Percentiles rank a stretch among this genome's conserved stretches.
Evolutionary conservation across 2,113 vertebrate genomes (phyloP).

Genomic region (Abramis brama): DNA sequence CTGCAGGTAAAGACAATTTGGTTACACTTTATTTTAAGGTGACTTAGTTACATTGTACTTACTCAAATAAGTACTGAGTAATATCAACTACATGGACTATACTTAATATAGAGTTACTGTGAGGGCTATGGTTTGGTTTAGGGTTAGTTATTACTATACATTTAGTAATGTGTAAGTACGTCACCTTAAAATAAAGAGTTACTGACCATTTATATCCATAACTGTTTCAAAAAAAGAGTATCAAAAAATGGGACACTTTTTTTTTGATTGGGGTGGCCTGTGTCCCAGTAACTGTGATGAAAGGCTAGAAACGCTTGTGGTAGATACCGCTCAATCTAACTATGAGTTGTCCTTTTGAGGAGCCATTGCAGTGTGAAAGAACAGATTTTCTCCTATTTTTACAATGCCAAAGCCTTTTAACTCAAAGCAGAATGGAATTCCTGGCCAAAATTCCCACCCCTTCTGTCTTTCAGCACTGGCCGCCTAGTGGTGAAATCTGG

Average conservation of each 20-base stretch:
- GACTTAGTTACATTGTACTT: too few relatives aligned
- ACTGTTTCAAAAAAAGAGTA: not conserved
- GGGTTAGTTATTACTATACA: too few relatives aligned
- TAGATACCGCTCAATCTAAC: not conserved
- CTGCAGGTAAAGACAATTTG: not conserved
- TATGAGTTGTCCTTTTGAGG: slow-evolving; percentile 2
- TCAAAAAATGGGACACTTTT: not conserved
- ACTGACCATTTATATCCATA: not conserved
- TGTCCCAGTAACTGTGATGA: not conserved
- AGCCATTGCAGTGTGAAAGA: slow-evolving; percentile 6
- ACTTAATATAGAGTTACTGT: too few relatives aligned
- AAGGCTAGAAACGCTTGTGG: not conserved
- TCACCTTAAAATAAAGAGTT: too few relatives aligned
- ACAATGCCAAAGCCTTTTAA: slow-evolving; percentile 44
- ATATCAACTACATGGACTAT: too few relatives aligned
- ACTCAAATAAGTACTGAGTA: too few relatives aligned
- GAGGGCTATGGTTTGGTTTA: too few relatives aligned
- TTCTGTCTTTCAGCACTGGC: slow-evolving; percentile 13
- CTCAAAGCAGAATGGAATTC: slow-evolving; percentile 43
- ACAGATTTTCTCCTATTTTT: slow-evolving; percentile 28
- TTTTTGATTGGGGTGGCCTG: not conserved
- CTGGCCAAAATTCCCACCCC: slow-evolving; percentile 1
- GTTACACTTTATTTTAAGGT: too few relatives aligned
- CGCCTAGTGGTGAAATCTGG: slow-evolving; percentile 38
- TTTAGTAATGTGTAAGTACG: too few relatives aligned